phyloP scores from a whole-genome alignment of 2,113 vertebrate genomes.

The Zosterops pallidus region DNA sequence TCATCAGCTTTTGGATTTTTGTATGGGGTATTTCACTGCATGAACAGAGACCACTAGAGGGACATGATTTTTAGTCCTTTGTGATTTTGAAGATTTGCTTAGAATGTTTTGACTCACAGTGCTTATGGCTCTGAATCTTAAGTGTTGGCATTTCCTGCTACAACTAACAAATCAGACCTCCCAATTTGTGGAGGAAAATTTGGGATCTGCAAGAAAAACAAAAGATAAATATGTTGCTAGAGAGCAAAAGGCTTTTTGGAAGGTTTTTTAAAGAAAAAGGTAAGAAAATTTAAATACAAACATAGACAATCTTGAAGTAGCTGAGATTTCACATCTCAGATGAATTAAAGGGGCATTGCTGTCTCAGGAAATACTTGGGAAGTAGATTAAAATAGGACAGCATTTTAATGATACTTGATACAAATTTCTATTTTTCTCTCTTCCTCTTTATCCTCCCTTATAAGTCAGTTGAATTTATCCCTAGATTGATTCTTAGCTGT shows the following conservation, averaged over 20 bases:
- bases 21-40: background rate
- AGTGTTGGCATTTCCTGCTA: background rate
- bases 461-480: background rate
- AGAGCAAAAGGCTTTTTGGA: background rate
- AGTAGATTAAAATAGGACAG: background rate
- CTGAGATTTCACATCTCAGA: background rate
- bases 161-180: background rate
- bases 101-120: background rate
- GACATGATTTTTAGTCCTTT: background rate
- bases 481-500: background rate
- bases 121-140: background rate
- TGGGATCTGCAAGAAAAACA: background rate
- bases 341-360: background rate
- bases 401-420: background rate
- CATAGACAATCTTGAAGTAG: background rate
- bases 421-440: background rate
- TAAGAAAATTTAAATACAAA: background rate
- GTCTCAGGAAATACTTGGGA: background rate
- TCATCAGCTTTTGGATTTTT: background rate
- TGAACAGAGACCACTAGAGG: background rate
- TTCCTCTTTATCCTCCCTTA: background rate
- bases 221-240: background rate
- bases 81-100: background rate
- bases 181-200: rapidly evolving
- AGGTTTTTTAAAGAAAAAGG: background rate